Conservation (phyloP, 23 tunicate species). For the Styela clava region DNA sequence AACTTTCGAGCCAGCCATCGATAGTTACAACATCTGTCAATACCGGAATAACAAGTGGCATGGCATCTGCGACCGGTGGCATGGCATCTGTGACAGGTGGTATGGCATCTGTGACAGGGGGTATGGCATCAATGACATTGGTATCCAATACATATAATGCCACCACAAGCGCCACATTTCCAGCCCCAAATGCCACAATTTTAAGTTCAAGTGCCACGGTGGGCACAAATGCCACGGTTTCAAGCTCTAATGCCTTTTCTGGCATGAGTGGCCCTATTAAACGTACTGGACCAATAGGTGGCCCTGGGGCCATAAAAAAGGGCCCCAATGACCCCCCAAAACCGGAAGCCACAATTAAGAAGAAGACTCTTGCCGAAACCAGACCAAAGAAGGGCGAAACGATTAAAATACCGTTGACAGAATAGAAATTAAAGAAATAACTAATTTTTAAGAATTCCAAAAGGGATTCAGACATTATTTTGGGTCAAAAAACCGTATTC, state of each 20-base stretch:
- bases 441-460: background rate
- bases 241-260: background rate
- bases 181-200: background rate
- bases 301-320: conserved; percentile 11
- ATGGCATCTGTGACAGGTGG: background rate
- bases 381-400: conserved; percentile 86
- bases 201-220: background rate
- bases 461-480: background rate
- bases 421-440: background rate
- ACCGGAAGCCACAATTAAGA: conserved; percentile 31
- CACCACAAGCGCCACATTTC: background rate
- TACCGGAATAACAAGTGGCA: background rate
- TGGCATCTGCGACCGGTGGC: background rate
- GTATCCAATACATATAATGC: background rate
- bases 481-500: background rate
- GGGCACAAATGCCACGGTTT: background rate
- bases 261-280: background rate
- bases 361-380: conserved; percentile 91
- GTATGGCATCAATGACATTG: background rate
- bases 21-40: background rate
- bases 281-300: conserved; percentile 11
- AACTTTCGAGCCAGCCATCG: background rate
- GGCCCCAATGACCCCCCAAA: conserved; percentile 9
- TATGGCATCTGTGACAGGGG: background rate
- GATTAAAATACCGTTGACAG: conserved; percentile 38